These are phyloP conservation scores for Helicoverpa assulta DNA, from an alignment of 2,888 invertebrate species.

Conservation along the genomic window DNA sequence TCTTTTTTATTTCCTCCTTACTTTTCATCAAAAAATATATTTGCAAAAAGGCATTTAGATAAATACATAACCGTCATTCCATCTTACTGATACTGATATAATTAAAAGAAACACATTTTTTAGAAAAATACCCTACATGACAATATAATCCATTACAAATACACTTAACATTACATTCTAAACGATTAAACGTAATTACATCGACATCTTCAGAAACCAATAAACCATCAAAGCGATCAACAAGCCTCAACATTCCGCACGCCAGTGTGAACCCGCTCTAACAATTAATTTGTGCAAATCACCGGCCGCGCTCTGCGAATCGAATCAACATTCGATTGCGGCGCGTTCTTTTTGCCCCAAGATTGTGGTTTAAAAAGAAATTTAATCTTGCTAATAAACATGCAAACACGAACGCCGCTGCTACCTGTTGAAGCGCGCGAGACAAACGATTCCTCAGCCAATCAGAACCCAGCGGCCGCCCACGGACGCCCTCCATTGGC, in stretches of 20 bases:
- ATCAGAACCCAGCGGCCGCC: constrained; percentile 85
- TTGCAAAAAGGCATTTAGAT: too few relatives aligned
- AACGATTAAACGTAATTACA: constrained; percentile 9
- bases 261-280: constrained; percentile 43
- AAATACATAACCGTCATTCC: too few relatives aligned
- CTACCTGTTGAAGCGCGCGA: constrained; percentile 90
- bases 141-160: neutral
- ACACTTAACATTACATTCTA: neutral
- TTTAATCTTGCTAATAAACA: constrained; percentile 89
- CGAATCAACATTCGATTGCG: constrained; percentile 78
- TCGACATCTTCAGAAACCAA: constrained; percentile 24
- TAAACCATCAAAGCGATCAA: constrained; percentile 25
- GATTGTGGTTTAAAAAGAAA: constrained; percentile 86
- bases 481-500: constrained; percentile 84
- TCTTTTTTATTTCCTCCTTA: too few relatives aligned
- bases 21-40: too few relatives aligned
- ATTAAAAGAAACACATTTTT: neutral
- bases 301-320: constrained; percentile 69
- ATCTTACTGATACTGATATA: too few relatives aligned
- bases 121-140: neutral
- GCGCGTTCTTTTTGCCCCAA: constrained; percentile 78
- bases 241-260: constrained; percentile 8
- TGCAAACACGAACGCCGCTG: constrained; percentile 87
- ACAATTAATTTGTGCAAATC: constrained; percentile 66
- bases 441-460: constrained; percentile 83